A percentile compares a stretch with the other conserved stretches of the same genome.
Conservation (phyloP, 1,140 invertebrate species). For the Armadillidium nasatum region DNA sequence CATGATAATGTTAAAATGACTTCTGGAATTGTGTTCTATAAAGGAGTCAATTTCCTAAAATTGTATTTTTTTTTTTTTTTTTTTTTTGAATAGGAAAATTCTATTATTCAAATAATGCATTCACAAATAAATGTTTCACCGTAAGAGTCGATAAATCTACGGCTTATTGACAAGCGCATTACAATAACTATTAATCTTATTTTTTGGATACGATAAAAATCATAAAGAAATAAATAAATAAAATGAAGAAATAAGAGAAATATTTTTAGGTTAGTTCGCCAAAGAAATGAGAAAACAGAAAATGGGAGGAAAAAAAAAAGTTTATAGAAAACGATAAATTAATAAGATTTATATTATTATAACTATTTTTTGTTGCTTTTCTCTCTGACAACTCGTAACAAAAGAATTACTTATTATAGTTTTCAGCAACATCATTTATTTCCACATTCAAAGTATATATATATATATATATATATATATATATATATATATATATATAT, state of each 20-base stretch:
- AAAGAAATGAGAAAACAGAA: not conserved
- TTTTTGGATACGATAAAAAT: not conserved
- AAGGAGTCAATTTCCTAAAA: not conserved
- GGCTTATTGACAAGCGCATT: not conserved
- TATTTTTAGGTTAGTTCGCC: not conserved
- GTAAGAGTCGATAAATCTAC: not conserved
- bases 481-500: too few relatives aligned
- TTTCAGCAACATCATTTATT: too few relatives aligned
- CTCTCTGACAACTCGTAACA: too few relatives aligned
- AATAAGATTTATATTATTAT: too few relatives aligned
- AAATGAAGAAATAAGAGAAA: not conserved
- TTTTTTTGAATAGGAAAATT: not conserved
- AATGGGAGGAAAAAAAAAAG: not conserved
- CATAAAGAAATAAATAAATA: too few relatives aligned
- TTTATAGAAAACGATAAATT: too few relatives aligned
- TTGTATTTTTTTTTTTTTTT: not conserved
- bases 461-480: too few relatives aligned
- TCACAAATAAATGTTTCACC: conserved; percentile 4
- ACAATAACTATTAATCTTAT: conserved; percentile 9
- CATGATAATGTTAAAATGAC: not conserved
- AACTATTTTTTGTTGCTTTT: too few relatives aligned
- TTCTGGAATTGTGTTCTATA: not conserved
- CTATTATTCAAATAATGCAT: conserved; percentile 6
- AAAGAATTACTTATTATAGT: too few relatives aligned
- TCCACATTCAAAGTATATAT: too few relatives aligned